Evolutionary conservation across 2,113 vertebrate species (phyloP), one percentile per base, ranked within the genome.

Genomic region (Solenodon paradoxus): DNA sequence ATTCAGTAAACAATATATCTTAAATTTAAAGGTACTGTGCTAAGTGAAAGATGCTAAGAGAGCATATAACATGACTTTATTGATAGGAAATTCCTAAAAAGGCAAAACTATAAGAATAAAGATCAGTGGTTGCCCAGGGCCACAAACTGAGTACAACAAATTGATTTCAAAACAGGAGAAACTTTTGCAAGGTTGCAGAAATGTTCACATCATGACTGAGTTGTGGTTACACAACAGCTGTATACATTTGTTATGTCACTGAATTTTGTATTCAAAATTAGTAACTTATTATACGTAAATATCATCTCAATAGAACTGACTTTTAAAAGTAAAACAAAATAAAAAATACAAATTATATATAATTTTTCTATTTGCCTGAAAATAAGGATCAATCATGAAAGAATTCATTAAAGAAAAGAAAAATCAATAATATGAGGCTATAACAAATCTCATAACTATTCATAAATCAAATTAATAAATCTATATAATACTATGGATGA

Each of bases 31-130:
- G 87, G 40, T 10, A 68, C 49, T 66, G 45, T 16, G 5, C 28
- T 89, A 79, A 77, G 51, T 69, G 20, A 91, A 88, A 91, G n/a
- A 92, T 80, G 20, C 2, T 15, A 94, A 83, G 88, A 91, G 24
- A 72, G 1, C 4, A 78, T 2, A 68, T 35, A 11, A 2, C 49
- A 94, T 90, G 61, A 19, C 42, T 66, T 90, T 3, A 79, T 17
- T 83, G 47, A 83, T 15, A 95, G 1, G 28, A 61, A 86, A 38
- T 66, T 85, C 10, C 82, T 28, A 20, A 77, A 92, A 72, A 83
- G 22, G 16, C 55, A 84, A 57, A 87, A 88, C 22, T 63, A 57
- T 7, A 80, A 55, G 38, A 57, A 83, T 63, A 28, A 53, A 45
- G 17, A 84, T 53, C 4, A 55, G 28, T 55, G 17, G 40, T 75